A percentile compares a stretch with the other conserved stretches of the same genome.
Evolutionary conservation across 2,888 invertebrate species (phyloP).

Genomic region (Prostheceraeus crozeri): DNA sequence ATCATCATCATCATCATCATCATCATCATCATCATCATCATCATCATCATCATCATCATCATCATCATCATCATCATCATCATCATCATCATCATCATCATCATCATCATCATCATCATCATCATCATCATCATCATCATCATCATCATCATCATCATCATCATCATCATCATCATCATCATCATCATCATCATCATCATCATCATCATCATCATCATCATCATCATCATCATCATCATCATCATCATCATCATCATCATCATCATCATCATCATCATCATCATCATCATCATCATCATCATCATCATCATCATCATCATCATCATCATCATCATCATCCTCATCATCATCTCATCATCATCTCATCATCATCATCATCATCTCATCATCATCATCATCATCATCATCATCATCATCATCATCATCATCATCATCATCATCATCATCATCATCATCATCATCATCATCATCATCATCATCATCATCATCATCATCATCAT

Average conservation of each 20-base stretch:
- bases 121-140: slow-evolving; percentile 4
- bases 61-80: slow-evolving; percentile 1
- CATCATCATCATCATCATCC: slow-evolving; percentile 38
- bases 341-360: slow-evolving; percentile 38
- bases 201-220: slow-evolving; percentile 37
- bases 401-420: slow-evolving; percentile 8
- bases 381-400: slow-evolving; percentile 57
- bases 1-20: slow-evolving; percentile 57
- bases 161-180: slow-evolving; percentile 39
- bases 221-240: slow-evolving; percentile 26
- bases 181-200: slow-evolving; percentile 37
- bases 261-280: slow-evolving; percentile 5
- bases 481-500: neutral
- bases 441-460: slow-evolving; percentile 4
- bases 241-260: slow-evolving; percentile 22
- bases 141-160: slow-evolving; percentile 1
- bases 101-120: slow-evolving; percentile 1
- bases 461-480: slow-evolving; percentile 8
- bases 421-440: slow-evolving; percentile 1
- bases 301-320: slow-evolving; percentile 38
- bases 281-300: slow-evolving; percentile 27
- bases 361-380: slow-evolving; percentile 25
- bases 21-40: slow-evolving; percentile 30
- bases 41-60: slow-evolving; percentile 4
- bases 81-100: slow-evolving; percentile 8